phyloP scores from a whole-genome alignment of 2,888 invertebrate species.

The Drosophila algonquin region DNA sequence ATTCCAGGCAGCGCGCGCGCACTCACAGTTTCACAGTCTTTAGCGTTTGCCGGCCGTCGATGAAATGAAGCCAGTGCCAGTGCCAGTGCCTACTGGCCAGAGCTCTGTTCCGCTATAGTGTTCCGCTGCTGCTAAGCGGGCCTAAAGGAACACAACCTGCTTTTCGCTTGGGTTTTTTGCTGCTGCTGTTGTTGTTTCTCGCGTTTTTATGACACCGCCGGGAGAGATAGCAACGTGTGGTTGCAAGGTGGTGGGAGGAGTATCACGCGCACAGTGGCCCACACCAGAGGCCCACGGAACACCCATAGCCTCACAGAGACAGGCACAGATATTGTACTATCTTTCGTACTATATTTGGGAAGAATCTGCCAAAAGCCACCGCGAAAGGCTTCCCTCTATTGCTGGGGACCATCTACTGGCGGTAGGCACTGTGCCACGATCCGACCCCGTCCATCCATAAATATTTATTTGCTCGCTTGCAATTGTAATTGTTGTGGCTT shows the following conservation, averaged over 20 bases:
- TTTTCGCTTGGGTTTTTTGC: conserved; percentile 3
- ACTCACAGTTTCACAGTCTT: conserved; percentile 48
- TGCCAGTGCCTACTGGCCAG: not conserved
- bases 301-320: not conserved
- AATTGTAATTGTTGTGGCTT: conserved; percentile 24
- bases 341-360: not conserved
- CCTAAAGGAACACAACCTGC: not conserved
- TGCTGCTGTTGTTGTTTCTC: too few species aligned
- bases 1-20: conserved; percentile 33
- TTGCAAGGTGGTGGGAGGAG: conserved; percentile 1
- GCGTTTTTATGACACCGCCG: conserved; percentile 39
- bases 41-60: conserved; percentile 67
- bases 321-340: not conserved
- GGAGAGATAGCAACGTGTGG: conserved; percentile 37
- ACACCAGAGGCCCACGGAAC: not conserved
- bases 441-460: conserved; percentile 18
- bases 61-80: conserved; percentile 44
- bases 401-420: not conserved
- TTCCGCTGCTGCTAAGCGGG: not conserved
- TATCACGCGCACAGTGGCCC: conserved; percentile 3
- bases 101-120: not conserved
- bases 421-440: conserved; percentile 5
- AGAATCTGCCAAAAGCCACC: not conserved
- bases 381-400: not conserved
- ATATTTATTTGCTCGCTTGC: conserved; percentile 34